Evolutionary conservation across 2,113 vertebrate species (phyloP).

Genomic region (Xenopus tropicalis): DNA sequence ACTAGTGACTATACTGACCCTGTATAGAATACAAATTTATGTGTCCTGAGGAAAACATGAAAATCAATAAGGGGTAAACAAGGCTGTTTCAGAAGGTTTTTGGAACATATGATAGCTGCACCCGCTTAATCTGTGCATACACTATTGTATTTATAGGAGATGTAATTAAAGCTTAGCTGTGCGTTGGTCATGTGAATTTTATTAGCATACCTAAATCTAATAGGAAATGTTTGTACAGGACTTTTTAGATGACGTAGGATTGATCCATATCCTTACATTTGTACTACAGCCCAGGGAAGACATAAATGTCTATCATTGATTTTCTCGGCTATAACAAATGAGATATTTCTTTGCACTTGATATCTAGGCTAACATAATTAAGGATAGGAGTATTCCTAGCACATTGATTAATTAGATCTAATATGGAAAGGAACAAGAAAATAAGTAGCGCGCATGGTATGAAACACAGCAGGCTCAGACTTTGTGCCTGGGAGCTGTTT

Average conservation of each 20-base stretch:
- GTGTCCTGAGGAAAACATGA: too few species aligned
- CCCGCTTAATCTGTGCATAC: too few species aligned
- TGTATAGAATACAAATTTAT: too few species aligned
- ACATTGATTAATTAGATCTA: constrained; percentile 68
- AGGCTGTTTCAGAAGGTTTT: too few species aligned
- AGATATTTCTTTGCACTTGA: constrained; percentile 56
- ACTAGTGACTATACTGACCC: too few species aligned
- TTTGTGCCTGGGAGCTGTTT: constrained; percentile 66
- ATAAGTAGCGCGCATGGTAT: constrained; percentile 62
- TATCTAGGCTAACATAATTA: constrained; percentile 57
- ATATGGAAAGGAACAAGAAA: constrained; percentile 59
- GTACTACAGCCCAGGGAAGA: constrained; percentile 32
- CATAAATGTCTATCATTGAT: constrained; percentile 42
- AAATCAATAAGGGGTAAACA: too few species aligned
- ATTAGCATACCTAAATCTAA: too few species aligned
- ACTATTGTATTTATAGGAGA: too few species aligned
- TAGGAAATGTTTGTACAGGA: background rate
- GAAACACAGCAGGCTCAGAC: constrained; percentile 68
- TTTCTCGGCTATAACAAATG: constrained; percentile 53
- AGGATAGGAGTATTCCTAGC: constrained; percentile 59
- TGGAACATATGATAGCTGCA: too few species aligned
- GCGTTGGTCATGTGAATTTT: too few species aligned
- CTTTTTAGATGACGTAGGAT: background rate
- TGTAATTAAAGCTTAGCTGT: too few species aligned
- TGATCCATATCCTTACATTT: constrained; percentile 21